phyloP scores from a whole-genome alignment of 2,113 vertebrate species.

The Oreochromis aureus region DNA sequence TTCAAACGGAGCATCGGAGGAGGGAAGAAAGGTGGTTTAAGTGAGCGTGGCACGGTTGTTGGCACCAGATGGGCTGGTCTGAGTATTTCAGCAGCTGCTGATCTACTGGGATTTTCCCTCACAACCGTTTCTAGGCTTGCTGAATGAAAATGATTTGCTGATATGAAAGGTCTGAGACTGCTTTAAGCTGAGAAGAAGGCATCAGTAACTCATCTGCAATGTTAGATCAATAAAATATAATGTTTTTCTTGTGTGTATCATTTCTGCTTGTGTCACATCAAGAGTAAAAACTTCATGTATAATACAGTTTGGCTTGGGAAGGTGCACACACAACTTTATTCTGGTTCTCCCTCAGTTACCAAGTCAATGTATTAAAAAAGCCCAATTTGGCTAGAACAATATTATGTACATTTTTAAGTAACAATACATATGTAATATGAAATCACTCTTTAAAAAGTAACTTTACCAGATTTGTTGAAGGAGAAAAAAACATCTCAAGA shows the following conservation, averaged over 20 bases:
- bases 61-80: neutral
- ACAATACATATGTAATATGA: neutral
- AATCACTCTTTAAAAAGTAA: neutral
- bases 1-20: neutral
- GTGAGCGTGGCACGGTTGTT: neutral
- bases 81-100: neutral
- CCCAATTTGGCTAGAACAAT: neutral
- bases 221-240: accelerated
- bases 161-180: neutral
- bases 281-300: neutral
- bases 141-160: neutral
- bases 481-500: neutral
- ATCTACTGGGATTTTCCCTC: neutral
- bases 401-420: neutral
- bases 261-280: neutral
- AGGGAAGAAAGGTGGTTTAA: neutral
- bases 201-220: neutral
- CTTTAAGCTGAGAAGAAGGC: neutral
- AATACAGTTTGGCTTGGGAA: neutral
- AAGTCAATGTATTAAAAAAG: neutral
- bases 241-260: neutral
- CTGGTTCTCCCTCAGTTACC: neutral
- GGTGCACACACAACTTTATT: neutral
- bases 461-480: neutral
- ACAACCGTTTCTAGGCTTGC: neutral